Percentiles rank a stretch among this genome's conserved stretches.
Conservation (phyloP, 2,113 vertebrate species). For the mouse (Mus musculus) region GRCm39 chr8:66130501-66131000, state of each 20-base stretch:
- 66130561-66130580: background rate
- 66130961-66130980: background rate
- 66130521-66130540: background rate
- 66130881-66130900: background rate
- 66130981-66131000: background rate
- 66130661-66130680: background rate
- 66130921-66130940: background rate
- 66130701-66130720: background rate
- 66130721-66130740: background rate
- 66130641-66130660: background rate
- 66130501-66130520: background rate
- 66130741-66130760: background rate
- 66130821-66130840: background rate
- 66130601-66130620: background rate
- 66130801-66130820: background rate
- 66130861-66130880: background rate
- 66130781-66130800: background rate
- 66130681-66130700: background rate
- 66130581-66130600: background rate
- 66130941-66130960: background rate
- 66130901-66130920: background rate
- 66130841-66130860: background rate
- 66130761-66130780: slow-evolving; percentile 17
- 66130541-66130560: background rate
- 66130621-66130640: background rate